Evolutionary conservation across 2,888 invertebrate genomes (phyloP), one percentile per base, ranked within the genome.

Genomic region (Nomada hirtipes): DNA sequence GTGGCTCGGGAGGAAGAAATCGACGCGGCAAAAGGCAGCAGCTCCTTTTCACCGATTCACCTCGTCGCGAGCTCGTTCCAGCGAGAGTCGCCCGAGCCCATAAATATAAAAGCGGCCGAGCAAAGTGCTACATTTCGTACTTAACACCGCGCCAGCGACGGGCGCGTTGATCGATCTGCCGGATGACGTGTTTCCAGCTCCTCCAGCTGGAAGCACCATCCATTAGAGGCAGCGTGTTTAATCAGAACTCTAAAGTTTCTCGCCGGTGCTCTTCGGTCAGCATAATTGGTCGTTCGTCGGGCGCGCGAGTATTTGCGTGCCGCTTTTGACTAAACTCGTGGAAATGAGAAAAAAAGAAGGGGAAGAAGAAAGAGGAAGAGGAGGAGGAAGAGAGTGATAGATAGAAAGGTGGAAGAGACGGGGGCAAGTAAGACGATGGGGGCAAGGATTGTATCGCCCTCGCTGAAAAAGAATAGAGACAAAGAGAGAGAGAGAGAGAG

Each of bases 201-300:
- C 85, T 86, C 81, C 83, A 63, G 60, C 72, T 72, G 86, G 87
- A 86, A 91, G 91, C 89, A 90, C 91, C 92, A 92, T 93, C 93
- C 93, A 93, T 93, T 93, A 93, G 90, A 89, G 70, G 89, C 84
- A 86, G 80, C 90, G 87, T 92, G 92, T 93, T 93, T 93, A 93
- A 93, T 93, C 92, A 93, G 91, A 93, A 93, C 93, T 93, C 92
- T 88, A 92, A 92, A 93, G 92, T 93, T 91, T 86, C 88, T 85
- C 88, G 86, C 86, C 76, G 88, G 65, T 61, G 53, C 77, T 68
- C 82, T 70, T 77, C 87, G 82, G 86, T 79, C 84, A 83, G 88
- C 82, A 81, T 88, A 88, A 88, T 88, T 88, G 88, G 88, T 84
- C 85, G 85, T 85, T 83, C 81, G 79, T 65, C 76, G 74, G 50